Conservation (phyloP, 2,888 invertebrate genomes). For the Patella depressa region DNA sequence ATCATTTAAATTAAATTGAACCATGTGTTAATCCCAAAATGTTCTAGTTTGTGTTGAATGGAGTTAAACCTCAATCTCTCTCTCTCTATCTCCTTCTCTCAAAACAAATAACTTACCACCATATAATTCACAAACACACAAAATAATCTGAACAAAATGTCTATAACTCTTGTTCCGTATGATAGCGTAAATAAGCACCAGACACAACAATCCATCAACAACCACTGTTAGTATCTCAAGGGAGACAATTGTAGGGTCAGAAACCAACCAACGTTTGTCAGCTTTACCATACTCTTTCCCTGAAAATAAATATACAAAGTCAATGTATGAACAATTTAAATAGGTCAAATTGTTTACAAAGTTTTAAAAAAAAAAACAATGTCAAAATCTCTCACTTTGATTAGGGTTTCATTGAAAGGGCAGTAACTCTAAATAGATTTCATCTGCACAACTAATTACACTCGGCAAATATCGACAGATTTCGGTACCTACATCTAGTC, state of each 20-base stretch:
- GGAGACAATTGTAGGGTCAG: constrained; percentile 66
- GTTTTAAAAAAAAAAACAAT: not conserved
- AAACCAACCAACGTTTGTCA: constrained; percentile 67
- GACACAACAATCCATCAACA: constrained; percentile 54
- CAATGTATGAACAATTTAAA: not conserved
- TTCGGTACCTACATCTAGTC: no score
- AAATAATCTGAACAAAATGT: constrained; percentile 64
- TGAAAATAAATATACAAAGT: constrained; percentile 34
- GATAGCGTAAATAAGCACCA: constrained; percentile 60
- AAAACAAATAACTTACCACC: constrained; percentile 58
- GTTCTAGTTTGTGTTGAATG: no score
- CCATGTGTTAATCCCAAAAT: no score
- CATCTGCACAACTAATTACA: no score
- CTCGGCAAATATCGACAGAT: no score
- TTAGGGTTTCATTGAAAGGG: no score
- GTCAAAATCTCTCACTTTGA: not conserved
- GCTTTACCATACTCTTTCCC: constrained; percentile 70
- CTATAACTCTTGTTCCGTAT: constrained; percentile 52
- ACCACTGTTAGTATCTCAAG: constrained; percentile 65
- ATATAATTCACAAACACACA: constrained; percentile 68
- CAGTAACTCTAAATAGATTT: no score
- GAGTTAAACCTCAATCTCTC: no score
- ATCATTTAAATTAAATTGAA: no score
- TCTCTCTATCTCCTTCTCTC: no score
- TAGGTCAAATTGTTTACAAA: not conserved